These are phyloP conservation scores for Zosterops borbonicus DNA, from an alignment of 2,113 vertebrate species.

Conservation along the genomic window DNA sequence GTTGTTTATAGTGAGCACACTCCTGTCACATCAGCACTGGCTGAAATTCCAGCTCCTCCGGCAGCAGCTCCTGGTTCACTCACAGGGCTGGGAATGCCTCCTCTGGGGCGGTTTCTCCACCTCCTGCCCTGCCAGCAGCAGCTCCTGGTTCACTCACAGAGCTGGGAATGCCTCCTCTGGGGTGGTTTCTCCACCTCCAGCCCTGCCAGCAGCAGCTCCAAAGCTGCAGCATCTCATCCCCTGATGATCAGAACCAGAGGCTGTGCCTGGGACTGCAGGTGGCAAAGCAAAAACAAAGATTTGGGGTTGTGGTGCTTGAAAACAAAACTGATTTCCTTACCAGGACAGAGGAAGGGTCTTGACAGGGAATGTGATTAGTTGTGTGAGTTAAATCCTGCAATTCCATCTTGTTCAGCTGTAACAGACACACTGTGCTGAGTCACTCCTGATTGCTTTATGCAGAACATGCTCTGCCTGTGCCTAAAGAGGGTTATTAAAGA, in stretches of 20 bases:
- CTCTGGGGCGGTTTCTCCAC: too few relatives aligned
- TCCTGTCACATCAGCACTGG: neutral
- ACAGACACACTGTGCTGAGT: neutral
- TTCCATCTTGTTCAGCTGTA: neutral
- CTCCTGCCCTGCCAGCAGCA: neutral
- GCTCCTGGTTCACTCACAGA: neutral
- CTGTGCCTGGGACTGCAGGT: rapidly evolving
- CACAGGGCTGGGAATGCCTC: too few relatives aligned
- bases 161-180: rapidly evolving
- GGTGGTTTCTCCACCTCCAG: neutral
- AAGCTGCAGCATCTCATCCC: neutral
- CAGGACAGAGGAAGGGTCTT: neutral
- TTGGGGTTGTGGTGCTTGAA: neutral
- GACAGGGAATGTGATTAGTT: neutral
- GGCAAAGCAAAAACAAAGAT: neutral
- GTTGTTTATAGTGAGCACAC: rapidly evolving
- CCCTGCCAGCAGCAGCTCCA: neutral
- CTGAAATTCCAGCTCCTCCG: neutral
- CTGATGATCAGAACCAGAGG: rapidly evolving
- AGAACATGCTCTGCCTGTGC: slow-evolving; percentile 8
- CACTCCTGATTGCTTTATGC: slow-evolving; percentile 15
- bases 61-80: too few relatives aligned
- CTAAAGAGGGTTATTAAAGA: slow-evolving; percentile 35
- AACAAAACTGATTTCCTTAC: neutral
- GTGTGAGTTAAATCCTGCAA: neutral